phyloP scores from a whole-genome alignment of 2,888 invertebrate genomes.

The Drosophila tanythrix region DNA sequence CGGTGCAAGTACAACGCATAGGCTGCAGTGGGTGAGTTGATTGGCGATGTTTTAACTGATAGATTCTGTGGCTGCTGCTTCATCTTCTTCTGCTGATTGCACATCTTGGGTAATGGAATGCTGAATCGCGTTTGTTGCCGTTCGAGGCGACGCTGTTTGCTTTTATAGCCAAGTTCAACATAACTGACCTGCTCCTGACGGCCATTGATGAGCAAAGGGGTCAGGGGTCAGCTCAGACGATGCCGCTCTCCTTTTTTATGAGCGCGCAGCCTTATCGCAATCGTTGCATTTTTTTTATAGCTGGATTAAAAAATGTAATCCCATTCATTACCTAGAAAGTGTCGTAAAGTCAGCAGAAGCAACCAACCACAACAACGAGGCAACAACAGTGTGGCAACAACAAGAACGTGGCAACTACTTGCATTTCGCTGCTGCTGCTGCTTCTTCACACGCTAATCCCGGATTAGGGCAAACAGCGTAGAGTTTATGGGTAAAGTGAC shows the following conservation, averaged over 20 bases:
- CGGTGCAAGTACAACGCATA: conserved; percentile 65
- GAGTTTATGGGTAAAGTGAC: conserved; percentile 68
- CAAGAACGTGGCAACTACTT: conserved; percentile 4
- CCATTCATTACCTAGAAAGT: conserved; percentile 80
- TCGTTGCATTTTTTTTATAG: conserved; percentile 60
- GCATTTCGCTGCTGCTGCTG: conserved; percentile 5
- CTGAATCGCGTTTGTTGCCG: conserved; percentile 52
- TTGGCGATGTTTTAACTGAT: conserved; percentile 5
- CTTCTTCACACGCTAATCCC: conserved; percentile 59
- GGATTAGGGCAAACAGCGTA: conserved; percentile 58
- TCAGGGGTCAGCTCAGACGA: background rate
- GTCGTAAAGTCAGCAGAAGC: conserved; percentile 49
- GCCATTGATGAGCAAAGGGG: conserved; percentile 62
- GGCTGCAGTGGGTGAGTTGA: conserved; percentile 60
- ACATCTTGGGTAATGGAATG: conserved; percentile 57
- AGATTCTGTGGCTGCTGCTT: conserved; percentile 5
- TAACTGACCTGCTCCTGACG: conserved; percentile 56
- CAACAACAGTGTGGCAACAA: conserved; percentile 7
- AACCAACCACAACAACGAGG: background rate
- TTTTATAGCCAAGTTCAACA: conserved; percentile 48
- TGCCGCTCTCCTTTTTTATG: conserved; percentile 40
- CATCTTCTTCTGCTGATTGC: conserved; percentile 39
- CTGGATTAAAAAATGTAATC: conserved; percentile 72
- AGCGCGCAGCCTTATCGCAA: conserved; percentile 1
- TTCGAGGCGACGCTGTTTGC: background rate